Base-by-base conservation (phyloP, 2,888 invertebrate species). In the Keiferia lycopersicella region DNA sequence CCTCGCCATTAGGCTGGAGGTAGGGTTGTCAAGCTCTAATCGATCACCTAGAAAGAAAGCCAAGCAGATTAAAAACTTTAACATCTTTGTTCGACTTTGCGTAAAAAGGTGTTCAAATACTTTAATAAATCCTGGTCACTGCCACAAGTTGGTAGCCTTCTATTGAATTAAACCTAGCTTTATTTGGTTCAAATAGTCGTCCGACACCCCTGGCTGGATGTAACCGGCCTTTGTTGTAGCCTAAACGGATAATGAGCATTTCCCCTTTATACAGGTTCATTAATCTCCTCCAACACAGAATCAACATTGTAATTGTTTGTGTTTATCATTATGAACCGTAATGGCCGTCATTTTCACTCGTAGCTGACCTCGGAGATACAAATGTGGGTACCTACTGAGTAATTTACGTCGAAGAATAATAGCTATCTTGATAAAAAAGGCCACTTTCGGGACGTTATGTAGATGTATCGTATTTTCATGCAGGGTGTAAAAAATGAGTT, bases 201-300 rank as follows among this genome's bases (percentile, higher is more conserved):
- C 1, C 10, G 4, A 4, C 34, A 34, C 1, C 34, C 34, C 34
- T 34, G 20, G 39, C 41, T 53, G 38, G 38, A 34, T 39, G 51
- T 53, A 53, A 59, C 65, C 64, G 64, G 11, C 62, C 57, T 68
- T 70, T 68, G 69, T 68, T 70, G 62, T 66, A 34, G 63, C 65
- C 62, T 30, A 68, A 67, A 63, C 63, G 64, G 66, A 66, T 65
- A 68, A 67, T 73, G 69, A 67, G 60, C 61, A 64, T 67, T 63
- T 68, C 65, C 61, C 51, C 30, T 61, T 61, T 68, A 65, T 68
- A 51, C n/a, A 65, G 64, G 65, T 51, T 66, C 69, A 61, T 64
- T 70, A 66, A 66, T 68, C 65, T 68, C 63, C 38, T 59, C 58
- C 22, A 64, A 70, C 68, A 58, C 64, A 58, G 65, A 66, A 45